phyloP scores from a whole-genome alignment of 1,140 invertebrate species.

The Colletes gigas region DNA sequence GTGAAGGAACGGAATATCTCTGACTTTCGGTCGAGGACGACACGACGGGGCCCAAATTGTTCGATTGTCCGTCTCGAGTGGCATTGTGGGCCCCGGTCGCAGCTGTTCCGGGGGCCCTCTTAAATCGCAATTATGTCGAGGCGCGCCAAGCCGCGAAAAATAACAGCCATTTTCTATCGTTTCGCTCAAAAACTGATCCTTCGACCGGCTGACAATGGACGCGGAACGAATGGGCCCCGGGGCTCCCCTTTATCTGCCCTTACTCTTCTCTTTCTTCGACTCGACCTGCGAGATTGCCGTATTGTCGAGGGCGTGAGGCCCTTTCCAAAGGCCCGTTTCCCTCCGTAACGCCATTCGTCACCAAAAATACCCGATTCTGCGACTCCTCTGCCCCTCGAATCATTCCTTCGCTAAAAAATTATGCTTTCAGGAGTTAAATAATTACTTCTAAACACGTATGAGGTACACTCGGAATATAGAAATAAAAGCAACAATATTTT shows the following conservation, averaged over 20 bases:
- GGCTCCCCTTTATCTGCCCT: conserved; percentile 51
- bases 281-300: conserved; percentile 47
- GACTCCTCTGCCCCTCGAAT: neutral
- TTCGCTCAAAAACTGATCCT: conserved; percentile 70
- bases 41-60: conserved; percentile 64
- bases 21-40: conserved; percentile 55
- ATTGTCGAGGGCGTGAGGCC: conserved; percentile 74
- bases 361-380: conserved; percentile 52
- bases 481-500: no score
- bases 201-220: conserved; percentile 56
- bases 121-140: conserved; percentile 75
- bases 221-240: conserved; percentile 55
- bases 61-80: conserved; percentile 72
- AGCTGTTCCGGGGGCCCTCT: conserved; percentile 68
- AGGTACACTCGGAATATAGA: no score
- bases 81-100: conserved; percentile 60
- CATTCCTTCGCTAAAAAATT: no score
- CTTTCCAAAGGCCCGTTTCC: conserved; percentile 61
- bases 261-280: conserved; percentile 13
- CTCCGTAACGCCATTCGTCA: conserved; percentile 64
- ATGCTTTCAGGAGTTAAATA: no score
- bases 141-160: conserved; percentile 38
- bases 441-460: no score
- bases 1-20: conserved; percentile 32
- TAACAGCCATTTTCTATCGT: conserved; percentile 59